Evolutionary conservation across 2,113 vertebrate genomes (phyloP).

Genomic region (Nesogale talazaci): DNA sequence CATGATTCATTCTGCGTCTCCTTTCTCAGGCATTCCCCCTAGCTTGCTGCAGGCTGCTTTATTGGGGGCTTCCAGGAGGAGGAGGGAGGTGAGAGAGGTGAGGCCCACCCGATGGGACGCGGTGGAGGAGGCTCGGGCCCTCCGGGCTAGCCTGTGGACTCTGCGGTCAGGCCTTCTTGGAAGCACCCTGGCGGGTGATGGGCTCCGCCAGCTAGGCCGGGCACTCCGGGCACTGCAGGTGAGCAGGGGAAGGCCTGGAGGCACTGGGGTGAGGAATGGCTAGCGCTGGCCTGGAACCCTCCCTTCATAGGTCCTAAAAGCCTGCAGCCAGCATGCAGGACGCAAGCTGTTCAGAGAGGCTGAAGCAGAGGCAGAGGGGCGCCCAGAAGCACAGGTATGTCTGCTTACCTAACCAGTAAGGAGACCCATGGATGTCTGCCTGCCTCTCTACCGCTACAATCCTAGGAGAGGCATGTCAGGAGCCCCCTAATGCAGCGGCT

Average conservation of each 20-base stretch:
- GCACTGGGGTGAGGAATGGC: not conserved
- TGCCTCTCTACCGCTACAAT: not conserved
- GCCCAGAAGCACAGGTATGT: constrained; percentile 54
- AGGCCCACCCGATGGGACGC: constrained; percentile 85
- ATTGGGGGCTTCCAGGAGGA: constrained; percentile 77
- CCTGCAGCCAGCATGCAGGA: constrained; percentile 81
- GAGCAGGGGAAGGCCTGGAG: not conserved
- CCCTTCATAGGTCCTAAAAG: constrained; percentile 84
- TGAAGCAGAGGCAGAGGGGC: not conserved
- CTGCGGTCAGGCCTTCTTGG: constrained; percentile 81
- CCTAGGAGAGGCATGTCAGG: not conserved
- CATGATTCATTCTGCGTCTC: not conserved
- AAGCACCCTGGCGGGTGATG: constrained; percentile 56
- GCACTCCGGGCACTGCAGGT: constrained; percentile 89
- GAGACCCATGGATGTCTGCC: not conserved
- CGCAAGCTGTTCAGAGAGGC: constrained; percentile 19
- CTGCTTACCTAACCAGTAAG: not conserved
- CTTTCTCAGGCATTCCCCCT: constrained; percentile 44
- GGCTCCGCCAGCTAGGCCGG: constrained; percentile 81
- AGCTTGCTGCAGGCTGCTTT: constrained; percentile 77
- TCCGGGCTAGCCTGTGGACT: constrained; percentile 78
- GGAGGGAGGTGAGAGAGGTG: constrained; percentile 79
- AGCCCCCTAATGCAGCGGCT: not conserved
- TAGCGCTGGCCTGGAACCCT: not conserved
- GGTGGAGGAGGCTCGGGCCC: constrained; percentile 43